Evolutionary conservation across 2,113 vertebrate species (phyloP).

Genomic region (Nansenia antarctica): DNA sequence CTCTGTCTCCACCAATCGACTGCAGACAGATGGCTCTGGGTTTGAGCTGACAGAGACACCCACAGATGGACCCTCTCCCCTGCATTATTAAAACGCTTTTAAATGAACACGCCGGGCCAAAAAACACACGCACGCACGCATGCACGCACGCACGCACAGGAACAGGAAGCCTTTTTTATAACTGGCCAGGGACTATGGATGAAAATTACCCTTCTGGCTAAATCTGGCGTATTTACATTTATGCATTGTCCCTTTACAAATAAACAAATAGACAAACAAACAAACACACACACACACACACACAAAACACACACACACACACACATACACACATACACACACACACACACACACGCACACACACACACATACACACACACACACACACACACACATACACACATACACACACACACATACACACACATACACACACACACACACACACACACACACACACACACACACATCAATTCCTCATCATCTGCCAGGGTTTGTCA

Average conservation of each 20-base stretch:
- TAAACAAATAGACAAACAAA: too few relatives aligned
- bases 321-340: background rate
- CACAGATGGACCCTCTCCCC: background rate
- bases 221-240: too few relatives aligned
- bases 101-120: background rate
- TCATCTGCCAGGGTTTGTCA: background rate
- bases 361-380: background rate
- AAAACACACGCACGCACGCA: too few relatives aligned
- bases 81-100: background rate
- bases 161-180: too few relatives aligned
- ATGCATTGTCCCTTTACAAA: background rate
- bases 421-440: background rate
- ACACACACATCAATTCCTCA: background rate
- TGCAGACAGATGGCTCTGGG: background rate
- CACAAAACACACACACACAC: too few relatives aligned
- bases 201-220: too few relatives aligned
- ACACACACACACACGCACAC: background rate
- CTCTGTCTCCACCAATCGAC: background rate
- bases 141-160: too few relatives aligned
- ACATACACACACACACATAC: background rate
- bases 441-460: background rate
- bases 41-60: background rate
- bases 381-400: background rate
- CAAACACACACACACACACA: too few relatives aligned
- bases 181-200: too few relatives aligned